phyloP scores from a whole-genome alignment of 2,888 invertebrate species.

The Chrysina gloriosa region DNA sequence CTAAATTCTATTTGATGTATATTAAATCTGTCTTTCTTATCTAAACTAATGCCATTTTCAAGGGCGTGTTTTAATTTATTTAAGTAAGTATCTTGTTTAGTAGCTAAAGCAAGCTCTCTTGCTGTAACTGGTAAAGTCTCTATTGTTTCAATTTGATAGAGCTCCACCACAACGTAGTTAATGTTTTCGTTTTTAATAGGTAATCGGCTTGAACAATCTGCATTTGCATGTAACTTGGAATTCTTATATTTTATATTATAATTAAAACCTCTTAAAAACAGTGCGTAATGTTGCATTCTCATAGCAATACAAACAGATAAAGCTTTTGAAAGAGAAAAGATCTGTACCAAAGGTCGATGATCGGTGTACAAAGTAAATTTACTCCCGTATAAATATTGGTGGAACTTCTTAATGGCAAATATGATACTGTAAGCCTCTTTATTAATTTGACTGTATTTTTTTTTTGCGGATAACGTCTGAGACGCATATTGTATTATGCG shows the following conservation, averaged over 20 bases:
- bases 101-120: slow-evolving; percentile 11
- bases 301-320: slow-evolving; percentile 26
- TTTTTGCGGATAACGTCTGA: slow-evolving; percentile 53
- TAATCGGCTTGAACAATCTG: slow-evolving; percentile 20
- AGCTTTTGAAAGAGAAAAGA: slow-evolving; percentile 28
- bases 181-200: neutral
- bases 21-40: slow-evolving; percentile 16
- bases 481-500: slow-evolving; percentile 60
- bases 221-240: slow-evolving; percentile 28
- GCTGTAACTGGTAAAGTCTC: slow-evolving; percentile 23
- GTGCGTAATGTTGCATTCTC: slow-evolving; percentile 40
- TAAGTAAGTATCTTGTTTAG: neutral
- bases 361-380: slow-evolving; percentile 39
- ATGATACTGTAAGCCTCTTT: slow-evolving; percentile 35
- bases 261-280: slow-evolving; percentile 34
- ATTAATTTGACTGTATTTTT: slow-evolving; percentile 47
- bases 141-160: slow-evolving; percentile 19
- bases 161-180: slow-evolving; percentile 15
- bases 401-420: slow-evolving; percentile 36
- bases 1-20: slow-evolving; percentile 24
- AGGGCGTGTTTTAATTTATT: slow-evolving; percentile 20
- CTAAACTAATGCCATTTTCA: slow-evolving; percentile 5
- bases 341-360: slow-evolving; percentile 31
- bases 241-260: slow-evolving; percentile 33
- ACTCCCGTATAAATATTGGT: slow-evolving; percentile 36